These are phyloP conservation scores for Aelia acuminata DNA, from an alignment of 2,888 invertebrate genomes.

Conservation along the genomic window DNA sequence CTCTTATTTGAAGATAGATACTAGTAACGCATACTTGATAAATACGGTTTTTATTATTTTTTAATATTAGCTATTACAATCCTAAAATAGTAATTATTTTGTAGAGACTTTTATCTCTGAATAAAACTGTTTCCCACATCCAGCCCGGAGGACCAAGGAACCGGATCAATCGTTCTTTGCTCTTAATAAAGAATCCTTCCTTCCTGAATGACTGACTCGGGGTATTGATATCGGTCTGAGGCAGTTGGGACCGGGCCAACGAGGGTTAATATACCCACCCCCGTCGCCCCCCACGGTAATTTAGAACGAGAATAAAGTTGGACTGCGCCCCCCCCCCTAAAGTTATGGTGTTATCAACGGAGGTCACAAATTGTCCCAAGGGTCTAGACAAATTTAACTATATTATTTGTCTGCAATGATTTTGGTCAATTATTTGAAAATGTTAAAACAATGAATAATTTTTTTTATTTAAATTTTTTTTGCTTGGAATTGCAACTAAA, in stretches of 20 bases:
- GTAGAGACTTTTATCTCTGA: no score
- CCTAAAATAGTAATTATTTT: no score
- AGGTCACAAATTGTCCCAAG: conserved; percentile 51
- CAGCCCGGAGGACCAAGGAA: not conserved
- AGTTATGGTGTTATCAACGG: conserved; percentile 54
- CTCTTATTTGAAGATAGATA: no score
- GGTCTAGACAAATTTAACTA: conserved; percentile 58
- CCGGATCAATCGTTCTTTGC: conserved; percentile 2
- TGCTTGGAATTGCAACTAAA: no score
- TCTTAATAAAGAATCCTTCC: conserved; percentile 10
- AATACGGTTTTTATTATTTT: no score
- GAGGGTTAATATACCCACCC: conserved; percentile 50
- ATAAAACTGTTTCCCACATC: no score
- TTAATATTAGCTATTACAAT: no score
- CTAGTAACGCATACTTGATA: no score
- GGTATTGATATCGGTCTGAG: conserved; percentile 46
- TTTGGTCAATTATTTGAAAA: conserved; percentile 33
- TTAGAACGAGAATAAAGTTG: conserved; percentile 55
- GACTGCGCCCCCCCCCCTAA: not conserved
- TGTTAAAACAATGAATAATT: no score
- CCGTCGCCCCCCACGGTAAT: conserved; percentile 47
- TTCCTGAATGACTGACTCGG: conserved; percentile 9
- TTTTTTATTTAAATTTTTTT: no score
- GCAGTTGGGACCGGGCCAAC: conserved; percentile 49
- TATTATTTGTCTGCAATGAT: conserved; percentile 57